Conservation (phyloP, 2,113 vertebrate genomes). For the Tragulus kanchil region DNA sequence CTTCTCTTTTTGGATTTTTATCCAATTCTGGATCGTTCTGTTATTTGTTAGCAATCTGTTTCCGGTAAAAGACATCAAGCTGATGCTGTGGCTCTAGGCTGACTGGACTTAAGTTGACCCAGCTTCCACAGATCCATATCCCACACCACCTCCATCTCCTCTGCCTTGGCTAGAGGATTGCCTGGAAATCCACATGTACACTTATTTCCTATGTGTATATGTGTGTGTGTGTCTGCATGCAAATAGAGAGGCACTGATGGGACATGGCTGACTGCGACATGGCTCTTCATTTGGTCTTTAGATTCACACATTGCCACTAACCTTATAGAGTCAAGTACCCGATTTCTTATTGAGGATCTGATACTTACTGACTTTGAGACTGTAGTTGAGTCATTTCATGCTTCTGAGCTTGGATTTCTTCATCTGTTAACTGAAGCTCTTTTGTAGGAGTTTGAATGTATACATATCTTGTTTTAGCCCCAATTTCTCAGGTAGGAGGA, state of each 20-base stretch:
- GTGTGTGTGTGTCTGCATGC: background rate
- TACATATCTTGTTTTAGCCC: background rate
- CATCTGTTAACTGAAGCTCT: background rate
- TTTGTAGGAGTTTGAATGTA: background rate
- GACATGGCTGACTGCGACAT: background rate
- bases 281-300: constrained; percentile 15
- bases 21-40: constrained; percentile 91
- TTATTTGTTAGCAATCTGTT: constrained; percentile 92
- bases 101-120: constrained; percentile 78
- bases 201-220: background rate
- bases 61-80: constrained; percentile 88
- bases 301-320: background rate
- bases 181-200: background rate
- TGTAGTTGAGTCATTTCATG: background rate
- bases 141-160: constrained; percentile 86
- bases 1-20: constrained; percentile 90
- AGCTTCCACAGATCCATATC: constrained; percentile 87
- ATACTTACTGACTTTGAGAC: background rate
- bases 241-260: too few relatives aligned
- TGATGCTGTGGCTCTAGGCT: constrained; percentile 81
- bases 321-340: background rate
- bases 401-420: background rate
- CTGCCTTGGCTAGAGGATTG: background rate
- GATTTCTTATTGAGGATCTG: background rate
- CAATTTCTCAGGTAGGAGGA: background rate